Percentiles rank a stretch among this genome's conserved stretches.
phyloP scores from a whole-genome alignment of 2,797 vertebrate genomes.

The Peromyscus aztecus region DNA sequence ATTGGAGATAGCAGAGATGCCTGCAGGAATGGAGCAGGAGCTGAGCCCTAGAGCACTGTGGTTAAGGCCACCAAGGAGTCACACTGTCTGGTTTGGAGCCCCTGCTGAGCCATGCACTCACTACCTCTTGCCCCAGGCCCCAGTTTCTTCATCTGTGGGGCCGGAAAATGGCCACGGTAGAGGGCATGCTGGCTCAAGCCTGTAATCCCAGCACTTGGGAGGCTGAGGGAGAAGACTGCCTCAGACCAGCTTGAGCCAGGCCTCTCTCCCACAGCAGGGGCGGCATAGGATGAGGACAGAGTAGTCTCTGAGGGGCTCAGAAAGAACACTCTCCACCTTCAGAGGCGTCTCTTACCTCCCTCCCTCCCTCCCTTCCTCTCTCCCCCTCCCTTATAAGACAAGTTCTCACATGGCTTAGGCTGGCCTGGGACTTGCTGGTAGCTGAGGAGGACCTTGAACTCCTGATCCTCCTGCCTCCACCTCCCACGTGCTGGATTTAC shows the following conservation, averaged over 20 bases:
- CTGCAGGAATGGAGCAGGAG: not conserved
- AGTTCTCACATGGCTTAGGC: not conserved
- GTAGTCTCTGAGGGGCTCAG: not conserved
- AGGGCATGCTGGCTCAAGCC: not conserved
- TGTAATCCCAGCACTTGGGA: not conserved
- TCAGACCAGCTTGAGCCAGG: not conserved
- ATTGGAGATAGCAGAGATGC: not conserved
- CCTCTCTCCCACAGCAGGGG: not conserved
- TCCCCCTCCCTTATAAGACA: not conserved
- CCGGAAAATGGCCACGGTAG: too few relatives aligned
- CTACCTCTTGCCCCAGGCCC: not conserved
- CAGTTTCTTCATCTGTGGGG: not conserved
- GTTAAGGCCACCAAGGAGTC: not conserved
- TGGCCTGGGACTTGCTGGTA: not conserved
- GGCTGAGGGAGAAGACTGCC: not conserved
- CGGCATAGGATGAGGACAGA: too few relatives aligned
- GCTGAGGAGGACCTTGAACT: not conserved
- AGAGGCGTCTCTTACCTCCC: not conserved
- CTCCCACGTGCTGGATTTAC: too few relatives aligned
- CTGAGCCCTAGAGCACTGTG: not conserved
- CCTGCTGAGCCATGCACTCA: accelerated
- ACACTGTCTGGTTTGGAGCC: not conserved
- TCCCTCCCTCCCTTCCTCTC: too few relatives aligned
- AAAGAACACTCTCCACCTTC: not conserved
- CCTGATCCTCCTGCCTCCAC: not conserved